These are phyloP conservation scores for Drosophila funebris DNA, from an alignment of 1,140 invertebrate genomes.

Conservation along the genomic window DNA sequence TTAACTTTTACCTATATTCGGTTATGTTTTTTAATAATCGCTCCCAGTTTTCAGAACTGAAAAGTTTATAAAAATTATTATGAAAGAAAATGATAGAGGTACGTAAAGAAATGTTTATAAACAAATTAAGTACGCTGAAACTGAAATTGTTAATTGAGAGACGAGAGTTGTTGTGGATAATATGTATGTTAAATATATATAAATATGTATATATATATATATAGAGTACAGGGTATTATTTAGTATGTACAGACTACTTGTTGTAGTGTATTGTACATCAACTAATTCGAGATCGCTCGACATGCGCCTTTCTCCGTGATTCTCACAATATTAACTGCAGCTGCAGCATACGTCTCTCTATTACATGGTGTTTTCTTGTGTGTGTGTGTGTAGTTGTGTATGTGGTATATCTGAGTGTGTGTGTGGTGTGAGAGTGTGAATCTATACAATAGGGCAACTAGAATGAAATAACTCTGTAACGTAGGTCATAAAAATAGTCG, in stretches of 20 bases:
- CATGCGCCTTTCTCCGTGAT: constrained; percentile 21
- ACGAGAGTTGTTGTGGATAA: constrained; percentile 26
- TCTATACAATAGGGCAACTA: constrained; percentile 7
- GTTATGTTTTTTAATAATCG: constrained; percentile 84
- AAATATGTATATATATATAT: constrained; percentile 25
- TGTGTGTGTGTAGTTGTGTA: constrained; percentile 3
- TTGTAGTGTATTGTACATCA: constrained; percentile 34
- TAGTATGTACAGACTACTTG: constrained; percentile 39
- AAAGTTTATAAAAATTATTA: constrained; percentile 82
- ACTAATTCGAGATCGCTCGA: constrained; percentile 18
- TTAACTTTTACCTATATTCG: constrained; percentile 83
- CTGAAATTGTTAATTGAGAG: constrained; percentile 45
- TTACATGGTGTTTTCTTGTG: constrained; percentile 9
- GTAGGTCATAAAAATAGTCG: not conserved
- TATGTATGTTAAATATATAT: too few relatives aligned
- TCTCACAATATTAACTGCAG: not conserved
- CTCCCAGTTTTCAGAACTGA: constrained; percentile 84
- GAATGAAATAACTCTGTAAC: constrained; percentile 6
- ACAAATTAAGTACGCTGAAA: constrained; percentile 61
- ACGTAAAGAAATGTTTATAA: constrained; percentile 38
- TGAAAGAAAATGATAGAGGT: constrained; percentile 70
- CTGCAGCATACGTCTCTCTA: constrained; percentile 7
- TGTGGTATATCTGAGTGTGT: too few relatives aligned
- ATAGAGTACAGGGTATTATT: constrained; percentile 14
- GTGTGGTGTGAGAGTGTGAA: constrained; percentile 5